Evolutionary conservation across 2,797 vertebrate species (phyloP), one percentile per base, ranked within the genome.

Genomic region (Sandelia bainsii): DNA sequence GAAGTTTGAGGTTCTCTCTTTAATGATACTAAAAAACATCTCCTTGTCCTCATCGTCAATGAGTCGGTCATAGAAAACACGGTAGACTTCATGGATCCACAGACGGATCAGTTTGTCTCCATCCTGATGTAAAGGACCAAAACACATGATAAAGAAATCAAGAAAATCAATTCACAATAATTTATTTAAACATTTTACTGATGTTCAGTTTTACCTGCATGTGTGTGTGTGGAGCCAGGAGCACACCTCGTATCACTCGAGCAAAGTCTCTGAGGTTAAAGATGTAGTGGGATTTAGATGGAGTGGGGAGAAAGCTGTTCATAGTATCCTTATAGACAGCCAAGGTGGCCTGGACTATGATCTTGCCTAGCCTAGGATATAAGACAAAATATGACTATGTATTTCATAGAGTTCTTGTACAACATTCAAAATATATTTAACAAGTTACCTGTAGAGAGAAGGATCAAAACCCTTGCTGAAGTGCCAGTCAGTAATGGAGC

Each of bases 231-330:
- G 97, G 96, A 76, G 95, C 96, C n/a, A 98, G 93, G 62, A 98
- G 91, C 6, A 98, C 95, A 16, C 97, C 97, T 66, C 94, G 93
- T 63, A 98, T 94, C 63, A 98, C 96, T 22, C 96, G 92, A 56
- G 96, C 93, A 84, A 98, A 98, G 87, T 99, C 97, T n/a, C 97
- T 86, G 11, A 99, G 92, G 85, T 98, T 98, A 81, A 99, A 98
- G 82, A 98, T 92, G 46, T 99, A 99, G 87, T 99, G 97, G 42
- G 97, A 98, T 92, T 99, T 99, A 3, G 96, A 96, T 59, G 97
- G 97, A 25, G 96, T 98, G 54, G 97, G 97, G 42, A 99, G 93
- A 86, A 98, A 98, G 67, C 90, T 95, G 50, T 94, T 89, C 50
- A 98, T 95, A 0, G 96, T 84, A 50, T 95, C 89, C 87, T 95